Percentiles rank a stretch among this genome's conserved stretches.
Conservation (phyloP, 2,888 invertebrate species). For the Bembecia ichneumoniformis region DNA sequence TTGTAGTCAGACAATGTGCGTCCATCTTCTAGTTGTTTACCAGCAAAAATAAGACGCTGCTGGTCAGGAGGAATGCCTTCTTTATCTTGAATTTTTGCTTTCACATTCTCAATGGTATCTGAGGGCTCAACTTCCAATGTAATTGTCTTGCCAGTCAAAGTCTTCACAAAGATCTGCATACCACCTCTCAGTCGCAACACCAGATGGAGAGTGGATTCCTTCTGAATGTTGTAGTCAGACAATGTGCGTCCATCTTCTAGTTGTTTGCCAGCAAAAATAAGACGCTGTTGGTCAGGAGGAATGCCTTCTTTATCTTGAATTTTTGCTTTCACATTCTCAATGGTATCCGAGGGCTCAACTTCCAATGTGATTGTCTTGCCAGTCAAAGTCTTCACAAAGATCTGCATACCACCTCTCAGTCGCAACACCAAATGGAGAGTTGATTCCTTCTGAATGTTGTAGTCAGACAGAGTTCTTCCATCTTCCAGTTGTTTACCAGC, state of each 20-base stretch:
- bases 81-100: conserved; percentile 28
- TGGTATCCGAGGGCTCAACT: conserved; percentile 32
- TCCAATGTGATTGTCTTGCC: conserved; percentile 35
- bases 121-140: conserved; percentile 27
- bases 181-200: conserved; percentile 25
- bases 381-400: conserved; percentile 35
- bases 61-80: conserved; percentile 30
- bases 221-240: conserved; percentile 35
- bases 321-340: conserved; percentile 37
- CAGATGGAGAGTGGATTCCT: conserved; percentile 23
- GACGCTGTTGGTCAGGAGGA: conserved; percentile 36
- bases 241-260: conserved; percentile 36
- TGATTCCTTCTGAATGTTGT: conserved; percentile 95
- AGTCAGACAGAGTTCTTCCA: conserved; percentile 92
- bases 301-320: conserved; percentile 41
- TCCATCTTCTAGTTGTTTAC: conserved; percentile 27
- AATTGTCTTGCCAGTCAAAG: conserved; percentile 30
- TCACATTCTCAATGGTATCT: conserved; percentile 28
- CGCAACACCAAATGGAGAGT: conserved; percentile 95
- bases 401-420: conserved; percentile 83
- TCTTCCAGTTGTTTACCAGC: conserved; percentile 96
- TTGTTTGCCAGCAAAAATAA: conserved; percentile 37
- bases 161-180: conserved; percentile 30
- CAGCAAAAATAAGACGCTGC: conserved; percentile 27
- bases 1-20: conserved; percentile 26